Evolutionary conservation across 2,888 invertebrate species (phyloP).

Genomic region (Lucinisca nassula): DNA sequence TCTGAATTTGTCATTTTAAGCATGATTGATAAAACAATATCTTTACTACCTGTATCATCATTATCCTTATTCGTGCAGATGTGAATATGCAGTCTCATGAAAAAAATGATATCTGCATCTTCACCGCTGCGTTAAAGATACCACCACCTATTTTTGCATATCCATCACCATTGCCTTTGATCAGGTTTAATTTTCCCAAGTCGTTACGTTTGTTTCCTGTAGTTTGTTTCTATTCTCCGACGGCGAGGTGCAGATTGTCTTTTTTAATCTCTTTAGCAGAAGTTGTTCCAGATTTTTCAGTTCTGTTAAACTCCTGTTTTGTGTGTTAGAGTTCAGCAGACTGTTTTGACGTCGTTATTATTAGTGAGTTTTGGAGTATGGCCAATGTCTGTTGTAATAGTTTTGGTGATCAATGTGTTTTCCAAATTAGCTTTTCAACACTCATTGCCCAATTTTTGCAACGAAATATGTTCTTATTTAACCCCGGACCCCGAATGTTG

Average conservation of each 20-base stretch:
- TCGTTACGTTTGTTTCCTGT: not conserved
- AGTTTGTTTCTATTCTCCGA: not conserved
- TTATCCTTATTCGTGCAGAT: too few relatives aligned
- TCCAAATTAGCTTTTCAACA: not conserved
- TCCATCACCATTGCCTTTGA: not conserved
- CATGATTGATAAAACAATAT: too few relatives aligned
- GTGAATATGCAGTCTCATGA: too few relatives aligned
- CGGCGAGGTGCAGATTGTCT: conserved; percentile 8
- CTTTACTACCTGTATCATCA: too few relatives aligned
- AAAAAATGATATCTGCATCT: not conserved
- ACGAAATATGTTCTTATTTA: not conserved
- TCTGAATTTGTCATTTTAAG: too few relatives aligned
- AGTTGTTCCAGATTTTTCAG: not conserved
- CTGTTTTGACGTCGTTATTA: conserved; percentile 4
- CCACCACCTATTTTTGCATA: not conserved
- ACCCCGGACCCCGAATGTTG: not conserved
- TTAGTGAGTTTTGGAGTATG: not conserved
- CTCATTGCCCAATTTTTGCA: conserved; percentile 2
- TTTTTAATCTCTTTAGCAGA: not conserved
- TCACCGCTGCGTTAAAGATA: too few relatives aligned
- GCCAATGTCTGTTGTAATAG: conserved; percentile 10
- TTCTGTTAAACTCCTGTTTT: not conserved
- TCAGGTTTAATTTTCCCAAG: not conserved
- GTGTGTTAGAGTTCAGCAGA: not conserved
- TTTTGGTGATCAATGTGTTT: not conserved